Evolutionary conservation across 1,140 invertebrate genomes (phyloP).

Genomic region (Diabrotica undecimpunctata): DNA sequence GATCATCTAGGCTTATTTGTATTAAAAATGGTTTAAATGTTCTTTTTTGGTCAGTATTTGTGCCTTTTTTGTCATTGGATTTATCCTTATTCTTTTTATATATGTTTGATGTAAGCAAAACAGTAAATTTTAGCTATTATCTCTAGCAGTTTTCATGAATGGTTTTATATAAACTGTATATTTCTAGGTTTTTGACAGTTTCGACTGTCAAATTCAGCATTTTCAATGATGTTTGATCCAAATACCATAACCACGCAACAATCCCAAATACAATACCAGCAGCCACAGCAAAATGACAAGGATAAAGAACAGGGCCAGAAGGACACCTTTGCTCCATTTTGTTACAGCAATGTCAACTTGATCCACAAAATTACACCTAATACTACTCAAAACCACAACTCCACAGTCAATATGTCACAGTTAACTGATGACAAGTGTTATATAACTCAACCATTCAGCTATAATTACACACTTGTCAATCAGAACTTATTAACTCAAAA

Average conservation of each 20-base stretch:
- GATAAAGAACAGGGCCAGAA: conserved; percentile 39
- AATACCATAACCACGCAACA: conserved; percentile 45
- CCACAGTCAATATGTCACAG: conserved; percentile 63
- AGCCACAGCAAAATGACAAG: conserved; percentile 35
- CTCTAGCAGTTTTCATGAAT: too few relatives aligned
- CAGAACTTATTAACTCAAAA: conserved; percentile 63
- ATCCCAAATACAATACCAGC: conserved; percentile 42
- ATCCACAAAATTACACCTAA: conserved; percentile 56
- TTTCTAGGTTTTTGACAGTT: not conserved
- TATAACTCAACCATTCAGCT: conserved; percentile 66
- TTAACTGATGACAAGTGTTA: conserved; percentile 63
- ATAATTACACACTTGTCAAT: conserved; percentile 59
- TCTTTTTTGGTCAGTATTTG: too few relatives aligned
- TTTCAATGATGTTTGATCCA: conserved; percentile 44
- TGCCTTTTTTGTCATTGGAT: too few relatives aligned
- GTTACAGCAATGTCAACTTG: conserved; percentile 66
- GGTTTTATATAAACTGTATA: too few relatives aligned
- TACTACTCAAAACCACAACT: conserved; percentile 49
- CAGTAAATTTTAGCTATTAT: too few relatives aligned
- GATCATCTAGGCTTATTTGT: too few relatives aligned
- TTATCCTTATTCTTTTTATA: too few relatives aligned
- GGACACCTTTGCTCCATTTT: conserved; percentile 61
- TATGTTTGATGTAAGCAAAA: too few relatives aligned
- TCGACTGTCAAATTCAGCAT: not conserved
- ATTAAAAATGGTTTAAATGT: too few relatives aligned